Evolutionary conservation across 2,797 vertebrate genomes (phyloP).

Genomic region (Phoeniculus purpureus): DNA sequence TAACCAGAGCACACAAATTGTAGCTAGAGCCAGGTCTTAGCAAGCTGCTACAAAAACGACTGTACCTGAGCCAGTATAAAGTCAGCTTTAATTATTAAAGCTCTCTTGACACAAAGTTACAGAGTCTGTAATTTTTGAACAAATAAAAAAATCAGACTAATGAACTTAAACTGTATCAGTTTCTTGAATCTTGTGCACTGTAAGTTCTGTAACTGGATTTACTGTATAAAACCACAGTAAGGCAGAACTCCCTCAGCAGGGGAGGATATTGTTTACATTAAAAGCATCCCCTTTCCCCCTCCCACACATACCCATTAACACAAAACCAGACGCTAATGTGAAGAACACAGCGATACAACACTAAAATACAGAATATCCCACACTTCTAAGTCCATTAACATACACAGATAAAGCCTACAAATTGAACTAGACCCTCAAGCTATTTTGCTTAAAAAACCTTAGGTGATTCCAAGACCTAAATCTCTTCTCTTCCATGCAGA

Average conservation of each 20-base stretch:
- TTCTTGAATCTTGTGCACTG: not conserved
- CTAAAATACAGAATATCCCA: not conserved
- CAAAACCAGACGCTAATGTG: not conserved
- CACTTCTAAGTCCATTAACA: not conserved
- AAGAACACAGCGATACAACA: not conserved
- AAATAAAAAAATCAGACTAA: not conserved
- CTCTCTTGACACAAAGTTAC: not conserved
- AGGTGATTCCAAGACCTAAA: not conserved
- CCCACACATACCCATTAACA: not conserved
- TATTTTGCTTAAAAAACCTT: not conserved
- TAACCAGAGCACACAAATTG: not conserved
- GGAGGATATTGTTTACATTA: not conserved
- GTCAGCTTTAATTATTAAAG: not conserved
- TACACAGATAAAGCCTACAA: not conserved
- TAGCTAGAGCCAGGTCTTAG: not conserved
- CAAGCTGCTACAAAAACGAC: not conserved
- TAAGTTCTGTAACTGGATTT: not conserved
- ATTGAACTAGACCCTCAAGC: not conserved
- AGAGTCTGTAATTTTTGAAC: not conserved
- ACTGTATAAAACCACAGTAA: not conserved
- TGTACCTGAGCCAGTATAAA: not conserved
- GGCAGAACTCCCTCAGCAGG: not conserved
- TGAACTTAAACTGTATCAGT: not conserved
- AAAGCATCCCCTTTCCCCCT: not conserved
- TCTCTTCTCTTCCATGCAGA: not conserved